Conservation (phyloP, 2,888 invertebrate genomes). For the Tromatobia lineatoria region DNA sequence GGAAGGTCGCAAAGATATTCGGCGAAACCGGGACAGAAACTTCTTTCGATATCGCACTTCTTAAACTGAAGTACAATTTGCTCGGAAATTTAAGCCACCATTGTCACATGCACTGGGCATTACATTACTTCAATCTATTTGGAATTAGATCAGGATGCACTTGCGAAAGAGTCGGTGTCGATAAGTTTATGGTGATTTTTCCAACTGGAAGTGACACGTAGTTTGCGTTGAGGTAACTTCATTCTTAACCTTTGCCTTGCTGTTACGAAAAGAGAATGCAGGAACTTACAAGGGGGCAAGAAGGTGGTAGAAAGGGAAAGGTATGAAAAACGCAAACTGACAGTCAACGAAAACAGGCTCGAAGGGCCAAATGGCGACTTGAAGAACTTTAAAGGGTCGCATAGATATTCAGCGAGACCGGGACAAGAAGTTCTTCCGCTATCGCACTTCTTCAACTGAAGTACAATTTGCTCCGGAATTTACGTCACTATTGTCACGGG, state of each 20-base stretch:
- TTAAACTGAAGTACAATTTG: background rate
- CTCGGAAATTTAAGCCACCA: conserved; percentile 13
- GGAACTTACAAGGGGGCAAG: no score
- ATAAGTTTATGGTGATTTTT: no score
- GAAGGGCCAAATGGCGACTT: background rate
- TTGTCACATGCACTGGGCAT: conserved; percentile 22
- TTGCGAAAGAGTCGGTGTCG: no score
- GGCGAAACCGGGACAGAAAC: background rate
- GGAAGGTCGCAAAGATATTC: background rate
- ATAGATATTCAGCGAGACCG: background rate
- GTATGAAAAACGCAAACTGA: no score
- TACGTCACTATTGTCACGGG: conserved; percentile 14
- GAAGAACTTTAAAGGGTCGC: background rate
- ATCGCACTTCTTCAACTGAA: background rate
- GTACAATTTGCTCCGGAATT: conserved; percentile 18
- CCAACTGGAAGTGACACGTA: no score
- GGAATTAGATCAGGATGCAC: no score
- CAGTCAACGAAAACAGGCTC: no score
- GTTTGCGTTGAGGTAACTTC: no score
- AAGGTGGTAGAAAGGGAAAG: no score
- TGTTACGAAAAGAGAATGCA: no score
- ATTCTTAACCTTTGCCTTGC: no score
- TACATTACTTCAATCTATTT: conserved; percentile 4
- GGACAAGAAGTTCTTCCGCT: background rate
- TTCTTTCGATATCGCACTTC: background rate